A percentile compares a stretch with the other conserved stretches of the same genome.
Evolutionary conservation across 2,797 vertebrate species (phyloP).

Genomic region (Poeciliopsis paucimaculata): DNA sequence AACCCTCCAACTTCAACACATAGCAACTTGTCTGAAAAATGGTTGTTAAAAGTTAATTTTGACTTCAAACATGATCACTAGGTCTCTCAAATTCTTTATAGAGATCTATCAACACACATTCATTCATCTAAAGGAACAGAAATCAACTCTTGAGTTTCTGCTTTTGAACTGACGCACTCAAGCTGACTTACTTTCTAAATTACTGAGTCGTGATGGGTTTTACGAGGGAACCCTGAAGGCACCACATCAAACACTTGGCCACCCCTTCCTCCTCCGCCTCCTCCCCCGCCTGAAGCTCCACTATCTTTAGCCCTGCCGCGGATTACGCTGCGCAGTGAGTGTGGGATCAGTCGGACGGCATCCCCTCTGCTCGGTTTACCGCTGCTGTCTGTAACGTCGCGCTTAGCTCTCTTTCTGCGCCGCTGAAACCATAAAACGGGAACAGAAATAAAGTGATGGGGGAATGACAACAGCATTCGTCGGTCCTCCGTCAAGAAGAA

Average conservation of each 20-base stretch:
- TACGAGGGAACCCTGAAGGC: constrained; percentile 45
- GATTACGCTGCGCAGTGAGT: constrained; percentile 65
- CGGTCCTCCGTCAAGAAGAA: constrained; percentile 61
- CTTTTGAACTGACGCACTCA: not conserved
- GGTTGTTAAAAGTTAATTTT: not conserved
- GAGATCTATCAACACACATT: too few species aligned
- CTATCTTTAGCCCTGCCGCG: constrained; percentile 76
- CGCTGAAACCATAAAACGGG: not conserved
- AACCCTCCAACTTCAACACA: not conserved
- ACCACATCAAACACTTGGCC: constrained; percentile 37
- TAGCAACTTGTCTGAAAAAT: not conserved
- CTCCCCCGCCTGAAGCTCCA: constrained; percentile 43
- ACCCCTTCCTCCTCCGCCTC: constrained; percentile 14
- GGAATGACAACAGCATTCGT: constrained; percentile 70
- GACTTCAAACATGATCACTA: not conserved
- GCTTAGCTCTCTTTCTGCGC: not conserved
- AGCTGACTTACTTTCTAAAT: not conserved
- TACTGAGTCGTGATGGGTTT: not conserved
- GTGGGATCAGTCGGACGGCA: constrained; percentile 26
- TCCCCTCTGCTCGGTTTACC: constrained; percentile 10
- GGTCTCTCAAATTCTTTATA: not conserved
- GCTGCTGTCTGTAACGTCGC: not conserved
- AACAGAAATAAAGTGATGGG: constrained; percentile 44
- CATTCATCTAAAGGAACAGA: not conserved
- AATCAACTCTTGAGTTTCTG: not conserved